These are phyloP conservation scores for Xylota sylvarum DNA, from an alignment of 2,888 invertebrate genomes.

Conservation along the genomic window DNA sequence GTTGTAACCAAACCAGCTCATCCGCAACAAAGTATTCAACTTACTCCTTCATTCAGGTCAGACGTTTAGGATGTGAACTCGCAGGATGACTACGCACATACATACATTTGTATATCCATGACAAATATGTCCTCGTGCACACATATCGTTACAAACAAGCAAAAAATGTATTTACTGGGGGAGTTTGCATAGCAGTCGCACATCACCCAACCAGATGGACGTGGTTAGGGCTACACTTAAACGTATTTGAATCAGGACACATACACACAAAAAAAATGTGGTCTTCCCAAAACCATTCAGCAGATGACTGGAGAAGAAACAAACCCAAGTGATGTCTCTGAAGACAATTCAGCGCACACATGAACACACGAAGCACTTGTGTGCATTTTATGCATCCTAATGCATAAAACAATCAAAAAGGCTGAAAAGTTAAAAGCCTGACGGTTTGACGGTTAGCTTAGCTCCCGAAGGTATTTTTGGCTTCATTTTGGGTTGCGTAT, in stretches of 20 bases:
- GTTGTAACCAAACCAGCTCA: too few relatives aligned
- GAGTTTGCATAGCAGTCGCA: too few relatives aligned
- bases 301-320: not conserved
- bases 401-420: not conserved
- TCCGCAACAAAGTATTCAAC: too few relatives aligned
- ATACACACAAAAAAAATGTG: not conserved
- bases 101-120: too few relatives aligned
- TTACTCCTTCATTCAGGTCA: too few relatives aligned
- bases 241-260: not conserved
- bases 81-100: too few relatives aligned
- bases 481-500: not conserved
- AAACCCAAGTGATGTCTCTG: not conserved
- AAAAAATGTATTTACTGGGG: too few relatives aligned
- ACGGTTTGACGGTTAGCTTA: not conserved
- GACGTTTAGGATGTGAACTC: too few relatives aligned
- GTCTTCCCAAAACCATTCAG: not conserved
- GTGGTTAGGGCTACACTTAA: not conserved
- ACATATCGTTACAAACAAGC: too few relatives aligned
- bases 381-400: not conserved
- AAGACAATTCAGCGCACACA: not conserved
- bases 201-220: too few relatives aligned
- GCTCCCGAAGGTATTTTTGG: not conserved
- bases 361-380: not conserved
- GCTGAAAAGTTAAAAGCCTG: not conserved
- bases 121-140: too few relatives aligned